Percentiles rank a stretch among this genome's conserved stretches.
These are phyloP conservation scores for Invenusta paracnida DNA, from an alignment of 2,888 invertebrate genomes.

Conservation along the genomic window DNA sequence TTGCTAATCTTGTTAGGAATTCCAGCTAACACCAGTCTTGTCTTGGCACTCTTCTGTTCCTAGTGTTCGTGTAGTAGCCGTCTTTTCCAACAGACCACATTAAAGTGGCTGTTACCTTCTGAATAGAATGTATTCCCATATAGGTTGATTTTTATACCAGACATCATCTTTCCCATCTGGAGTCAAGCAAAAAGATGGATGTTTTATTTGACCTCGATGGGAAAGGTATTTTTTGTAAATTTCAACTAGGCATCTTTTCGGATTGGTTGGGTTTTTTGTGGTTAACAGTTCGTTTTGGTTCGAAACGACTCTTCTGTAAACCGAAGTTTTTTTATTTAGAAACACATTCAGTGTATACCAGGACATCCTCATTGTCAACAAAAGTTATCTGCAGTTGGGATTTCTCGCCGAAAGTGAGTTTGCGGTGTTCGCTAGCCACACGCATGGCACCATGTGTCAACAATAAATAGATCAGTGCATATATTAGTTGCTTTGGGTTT, in stretches of 20 bases:
- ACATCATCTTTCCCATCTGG: background rate
- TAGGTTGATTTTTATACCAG: background rate
- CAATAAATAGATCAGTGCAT: background rate
- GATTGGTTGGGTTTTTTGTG: background rate
- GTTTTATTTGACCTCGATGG: background rate
- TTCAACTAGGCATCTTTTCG: too few species aligned
- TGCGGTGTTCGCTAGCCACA: background rate
- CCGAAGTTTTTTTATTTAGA: constrained; percentile 24
- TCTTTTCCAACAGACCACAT: constrained; percentile 13
- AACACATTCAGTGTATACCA: background rate
- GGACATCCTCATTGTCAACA: background rate
- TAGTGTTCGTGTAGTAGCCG: constrained; percentile 9
- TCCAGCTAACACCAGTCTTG: background rate
- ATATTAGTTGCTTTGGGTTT: constrained; percentile 9
- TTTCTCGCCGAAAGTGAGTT: background rate
- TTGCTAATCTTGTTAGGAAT: background rate
- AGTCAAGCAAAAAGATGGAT: background rate
- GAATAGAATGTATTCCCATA: background rate
- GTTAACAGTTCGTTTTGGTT: background rate
- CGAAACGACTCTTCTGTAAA: background rate
- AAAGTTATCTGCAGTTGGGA: background rate
- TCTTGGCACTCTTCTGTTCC: constrained; percentile 8
- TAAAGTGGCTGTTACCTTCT: constrained; percentile 11
- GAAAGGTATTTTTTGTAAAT: background rate
- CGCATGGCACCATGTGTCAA: background rate